Evolutionary conservation across 2,797 vertebrate species (phyloP), one percentile per base, ranked within the genome.

Genomic region (Hylomyscus alleni): DNA sequence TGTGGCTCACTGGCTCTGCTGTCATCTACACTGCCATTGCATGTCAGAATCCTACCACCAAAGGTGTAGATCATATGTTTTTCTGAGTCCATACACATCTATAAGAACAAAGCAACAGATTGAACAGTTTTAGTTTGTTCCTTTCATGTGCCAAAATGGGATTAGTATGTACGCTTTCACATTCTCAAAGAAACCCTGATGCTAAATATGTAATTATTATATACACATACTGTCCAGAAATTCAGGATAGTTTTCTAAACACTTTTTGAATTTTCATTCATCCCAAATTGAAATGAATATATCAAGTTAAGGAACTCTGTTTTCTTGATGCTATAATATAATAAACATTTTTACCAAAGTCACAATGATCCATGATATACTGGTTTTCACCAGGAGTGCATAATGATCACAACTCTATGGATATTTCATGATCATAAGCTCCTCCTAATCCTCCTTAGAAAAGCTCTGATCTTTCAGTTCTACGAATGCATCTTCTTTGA

Each of bases 61-160:
- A 99, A 99, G 0, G 99, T 99, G 98, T 99, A 99, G 98, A 99
- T 99, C 99, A 99, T 99, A 98, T 99, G 99, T 97, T 99, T 99
- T 98, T 99, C 99, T 0, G 99, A 99, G 98, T 99, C 99, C 99
- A 99, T 99, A 96, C 99, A 99, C 99, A 99, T 99, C 99, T 99
- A 97, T 13, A 88, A 52, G 85, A 97, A 65, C 12, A 44, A 93
- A 40, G 90, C 37, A 93, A 97, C 65, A 97, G 80, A 92, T 77
- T 73, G 31, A 97, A 94, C 24, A 85, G 40, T 60, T 97, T 95
- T 86, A 95, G 84, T 93, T 60, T 56, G 56, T 75, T 90, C 54
- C 83, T 95, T 13, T 87, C 56, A 10, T 44, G 84, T 13, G 58
- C 50, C 52, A 93, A 14, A 93, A 88, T 82, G n/a, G 73, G 37